Evolutionary conservation across 2,797 vertebrate genomes (phyloP), one percentile per base, ranked within the genome.

Genomic region (Crenichthys baileyi): DNA sequence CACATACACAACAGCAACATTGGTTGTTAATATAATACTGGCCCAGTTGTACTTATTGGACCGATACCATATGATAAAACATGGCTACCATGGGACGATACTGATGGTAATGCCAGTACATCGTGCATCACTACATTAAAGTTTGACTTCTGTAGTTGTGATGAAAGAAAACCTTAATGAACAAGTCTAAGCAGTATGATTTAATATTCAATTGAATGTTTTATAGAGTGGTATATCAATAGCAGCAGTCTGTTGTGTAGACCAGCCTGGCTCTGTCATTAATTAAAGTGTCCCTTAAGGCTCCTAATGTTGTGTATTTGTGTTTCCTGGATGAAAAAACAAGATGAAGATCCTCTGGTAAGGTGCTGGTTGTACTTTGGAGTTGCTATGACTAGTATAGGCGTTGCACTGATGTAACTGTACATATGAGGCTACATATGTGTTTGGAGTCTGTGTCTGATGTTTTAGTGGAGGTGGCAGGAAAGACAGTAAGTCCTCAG

Each of bases 191-290:
- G 84, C 71, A 76, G 88, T 79, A 80, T 81, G 77, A 87, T 89
- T 89, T 82, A n/a, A n/a, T n/a, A 86, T 85, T 83, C 82, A 91
- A 94, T 94, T 87, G 90, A 93, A 92, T 85, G 75, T 85, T 90
- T 91, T 85, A 89, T 90, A 73, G 83, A 89, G 78, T 81, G 81
- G 82, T 71, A 36, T 90, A 90, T 91, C 91, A 85, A 92, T 92
- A 90, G 72, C 72, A 41, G 76, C 79, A 72, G 79, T 87, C 79
- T 84, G 16, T 85, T 85, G 81, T 80, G 73, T 78, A 22, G 58
- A 72, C 77, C 82, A 67, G 71, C 78, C 0, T 0, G 51, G 76
- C 65, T 85, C 77, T 83, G 82, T 85, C 82, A 26, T 78, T 77
- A 79, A 75, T 84, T 78, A 72, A 78, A 80, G 76, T 60, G 75